phyloP scores from a whole-genome alignment of 2,113 vertebrate species.

The Carassius gibelio region DNA sequence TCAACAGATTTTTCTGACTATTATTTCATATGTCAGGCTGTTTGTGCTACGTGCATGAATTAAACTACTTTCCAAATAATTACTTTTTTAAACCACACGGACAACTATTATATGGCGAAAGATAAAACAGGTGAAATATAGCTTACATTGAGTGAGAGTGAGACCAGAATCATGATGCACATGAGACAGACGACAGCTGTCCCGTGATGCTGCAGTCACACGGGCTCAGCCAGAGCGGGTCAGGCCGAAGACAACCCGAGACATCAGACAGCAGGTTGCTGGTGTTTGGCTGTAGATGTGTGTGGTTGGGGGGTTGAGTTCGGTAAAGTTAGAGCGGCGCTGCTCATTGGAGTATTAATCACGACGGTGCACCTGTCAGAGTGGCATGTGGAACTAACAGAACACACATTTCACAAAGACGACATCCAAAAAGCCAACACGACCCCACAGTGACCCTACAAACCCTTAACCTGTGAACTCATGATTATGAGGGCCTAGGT shows the following conservation, averaged over 20 bases:
- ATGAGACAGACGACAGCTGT: constrained; percentile 25
- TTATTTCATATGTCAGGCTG: neutral
- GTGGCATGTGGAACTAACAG: constrained; percentile 96
- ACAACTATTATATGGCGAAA: neutral
- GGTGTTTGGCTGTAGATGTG: neutral
- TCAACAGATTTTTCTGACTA: neutral
- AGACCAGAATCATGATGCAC: neutral
- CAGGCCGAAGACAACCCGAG: neutral
- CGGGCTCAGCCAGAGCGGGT: neutral
- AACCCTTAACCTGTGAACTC: constrained; percentile 57
- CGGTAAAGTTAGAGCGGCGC: constrained; percentile 13
- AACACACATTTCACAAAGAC: constrained; percentile 80
- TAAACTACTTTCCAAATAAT: neutral
- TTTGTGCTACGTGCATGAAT: neutral
- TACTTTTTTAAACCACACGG: neutral
- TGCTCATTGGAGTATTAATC: constrained; percentile 85
- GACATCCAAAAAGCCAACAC: constrained; percentile 71
- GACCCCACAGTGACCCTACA: constrained; percentile 8
- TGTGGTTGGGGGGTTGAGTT: constrained; percentile 11
- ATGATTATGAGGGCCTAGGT: constrained; percentile 59
- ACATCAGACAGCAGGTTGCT: neutral
- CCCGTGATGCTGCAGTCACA: neutral
- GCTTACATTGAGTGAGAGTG: neutral
- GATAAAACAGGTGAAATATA: neutral
- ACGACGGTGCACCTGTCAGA: constrained; percentile 88